A percentile compares a stretch with the other conserved stretches of the same genome.
Evolutionary conservation across 1,140 invertebrate species (phyloP).

Genomic region (Nephotettix cincticeps): DNA sequence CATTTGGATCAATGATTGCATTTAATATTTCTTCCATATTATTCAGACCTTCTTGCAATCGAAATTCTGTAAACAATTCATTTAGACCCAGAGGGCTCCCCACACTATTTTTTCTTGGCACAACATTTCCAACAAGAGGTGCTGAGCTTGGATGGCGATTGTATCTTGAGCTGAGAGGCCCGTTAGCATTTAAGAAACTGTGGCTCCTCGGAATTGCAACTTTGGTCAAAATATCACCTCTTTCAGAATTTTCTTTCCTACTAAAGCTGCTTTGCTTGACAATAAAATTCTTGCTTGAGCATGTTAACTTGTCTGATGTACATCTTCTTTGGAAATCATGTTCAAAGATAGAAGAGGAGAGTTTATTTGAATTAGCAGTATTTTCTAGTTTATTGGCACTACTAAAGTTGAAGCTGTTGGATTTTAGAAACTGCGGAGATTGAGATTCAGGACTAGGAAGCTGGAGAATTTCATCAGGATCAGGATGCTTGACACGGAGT

Average conservation of each 20-base stretch:
- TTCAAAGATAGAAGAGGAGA: neutral
- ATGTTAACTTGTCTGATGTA: neutral
- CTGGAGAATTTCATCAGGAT: slow-evolving; percentile 14
- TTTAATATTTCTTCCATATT: slow-evolving; percentile 85
- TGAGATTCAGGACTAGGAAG: neutral
- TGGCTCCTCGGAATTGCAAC: slow-evolving; percentile 79
- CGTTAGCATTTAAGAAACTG: slow-evolving; percentile 71
- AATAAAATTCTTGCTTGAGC: neutral
- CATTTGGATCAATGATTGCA: slow-evolving; percentile 83
- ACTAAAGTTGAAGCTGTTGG: slow-evolving; percentile 13
- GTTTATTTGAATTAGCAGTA: neutral
- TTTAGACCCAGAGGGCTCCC: slow-evolving; percentile 69
- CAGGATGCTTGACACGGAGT: neutral
- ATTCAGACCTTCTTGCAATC: slow-evolving; percentile 79
- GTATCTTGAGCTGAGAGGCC: slow-evolving; percentile 55
- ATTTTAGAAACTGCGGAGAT: slow-evolving; percentile 5
- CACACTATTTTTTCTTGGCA: slow-evolving; percentile 26
- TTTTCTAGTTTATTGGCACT: neutral
- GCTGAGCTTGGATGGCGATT: slow-evolving; percentile 39
- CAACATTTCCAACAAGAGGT: neutral
- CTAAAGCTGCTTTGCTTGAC: slow-evolving; percentile 3
- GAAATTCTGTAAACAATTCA: slow-evolving; percentile 79
- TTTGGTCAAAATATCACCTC: slow-evolving; percentile 76
- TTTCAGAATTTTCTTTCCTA: slow-evolving; percentile 8
- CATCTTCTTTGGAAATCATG: neutral